phyloP scores from a whole-genome alignment of 2,888 invertebrate species.

The Malachius bipustulatus region DNA sequence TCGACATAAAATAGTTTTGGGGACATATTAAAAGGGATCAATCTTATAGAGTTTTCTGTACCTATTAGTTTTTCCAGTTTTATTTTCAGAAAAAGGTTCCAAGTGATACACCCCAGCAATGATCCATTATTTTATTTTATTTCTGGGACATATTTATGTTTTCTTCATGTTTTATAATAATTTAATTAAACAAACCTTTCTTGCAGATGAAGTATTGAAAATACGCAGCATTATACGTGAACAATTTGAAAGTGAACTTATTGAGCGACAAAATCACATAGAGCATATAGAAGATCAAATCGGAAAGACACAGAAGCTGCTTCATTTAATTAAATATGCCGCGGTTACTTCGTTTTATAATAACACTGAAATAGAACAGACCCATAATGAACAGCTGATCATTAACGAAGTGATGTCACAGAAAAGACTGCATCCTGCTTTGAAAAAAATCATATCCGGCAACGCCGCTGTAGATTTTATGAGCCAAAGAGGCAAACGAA shows the following conservation, averaged over 20 bases:
- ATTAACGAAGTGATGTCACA: slow-evolving; percentile 26
- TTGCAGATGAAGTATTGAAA: no score
- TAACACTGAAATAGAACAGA: slow-evolving; percentile 40
- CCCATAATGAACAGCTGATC: slow-evolving; percentile 28
- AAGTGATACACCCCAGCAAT: no score
- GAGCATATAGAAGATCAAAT: slow-evolving; percentile 55
- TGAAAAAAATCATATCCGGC: slow-evolving; percentile 58
- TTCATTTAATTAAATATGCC: slow-evolving; percentile 48
- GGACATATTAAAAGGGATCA: no score
- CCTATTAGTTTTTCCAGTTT: no score
- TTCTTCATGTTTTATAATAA: no score
- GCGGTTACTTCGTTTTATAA: slow-evolving; percentile 49
- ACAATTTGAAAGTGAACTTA: slow-evolving; percentile 62
- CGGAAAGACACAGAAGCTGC: slow-evolving; percentile 42
- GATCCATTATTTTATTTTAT: no score
- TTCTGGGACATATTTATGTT: no score
- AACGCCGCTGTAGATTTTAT: slow-evolving; percentile 28
- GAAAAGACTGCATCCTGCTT: slow-evolving; percentile 58
- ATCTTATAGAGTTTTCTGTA: no score
- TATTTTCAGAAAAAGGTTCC: no score
- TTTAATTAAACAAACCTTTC: no score
- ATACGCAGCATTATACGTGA: no score
- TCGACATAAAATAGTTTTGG: no score
- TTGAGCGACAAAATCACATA: slow-evolving; percentile 57
- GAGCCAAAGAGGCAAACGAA: slow-evolving; percentile 17